Evolutionary conservation across 37 sponge, comb jelly and placozoan species (phyloP), one percentile per base, ranked within the genome.

Genomic region (Theonella swinhoei): DNA sequence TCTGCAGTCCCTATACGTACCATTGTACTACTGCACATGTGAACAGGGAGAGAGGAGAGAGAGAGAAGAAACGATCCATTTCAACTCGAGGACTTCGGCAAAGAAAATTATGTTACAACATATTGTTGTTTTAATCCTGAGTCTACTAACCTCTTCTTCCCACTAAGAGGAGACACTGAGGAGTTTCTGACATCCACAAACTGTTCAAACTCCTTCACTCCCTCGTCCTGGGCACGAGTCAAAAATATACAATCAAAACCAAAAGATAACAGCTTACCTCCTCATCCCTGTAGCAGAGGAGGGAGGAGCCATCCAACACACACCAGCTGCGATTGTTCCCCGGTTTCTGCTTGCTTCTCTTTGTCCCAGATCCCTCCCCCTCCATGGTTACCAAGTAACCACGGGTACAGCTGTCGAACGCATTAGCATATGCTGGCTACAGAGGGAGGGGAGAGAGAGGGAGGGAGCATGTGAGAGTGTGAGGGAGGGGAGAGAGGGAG

Each of bases 241-340:
- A 34, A 36, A 9, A 14, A 7, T 34, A 30, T 23, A 29, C 9
- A 68, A 24, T 29, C 22, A 8, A 68, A 23, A 68, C 31, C 26
- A 9, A 9, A 68, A 23, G 20, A 59, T 59, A n/a, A n/a, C n/a
- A n/a, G n/a, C n/a, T n/a, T n/a, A 89, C 92, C 71, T 94, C 94
- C 26, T 89, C 94, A 9, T 87, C 74, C 31, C 74, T 64, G 81
- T 90, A 94, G 64, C 87, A 86, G 70, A 93, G 85, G 43, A 94
- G 79, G 2, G 90, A 83, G 39, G 90, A 90, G 24, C 94, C 94
- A 62, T 94, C 94, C 70, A 94, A 34, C 30, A 90, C 90, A 78
- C 87, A 82, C 94, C 94, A 94, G 79, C 62, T 65, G 24, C 90
- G 31, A 4, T 76, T 60, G 14, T 37, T 35, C 14, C 54, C 54